Conservation (phyloP, 2,113 vertebrate genomes). For the Pteruthius melanotis region DNA sequence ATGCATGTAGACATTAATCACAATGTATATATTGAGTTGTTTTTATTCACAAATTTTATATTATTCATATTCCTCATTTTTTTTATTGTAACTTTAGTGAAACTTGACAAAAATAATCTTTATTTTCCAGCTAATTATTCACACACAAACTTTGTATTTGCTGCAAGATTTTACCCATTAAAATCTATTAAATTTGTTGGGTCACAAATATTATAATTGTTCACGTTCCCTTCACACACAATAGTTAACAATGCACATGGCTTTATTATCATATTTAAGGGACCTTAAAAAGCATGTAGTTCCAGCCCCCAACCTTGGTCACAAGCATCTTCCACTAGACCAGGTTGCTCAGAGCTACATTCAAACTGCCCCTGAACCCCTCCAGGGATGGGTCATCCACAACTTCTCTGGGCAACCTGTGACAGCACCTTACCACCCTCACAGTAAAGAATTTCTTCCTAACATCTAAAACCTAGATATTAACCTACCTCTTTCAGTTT, state of each 20-base stretch:
- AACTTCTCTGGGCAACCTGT: background rate
- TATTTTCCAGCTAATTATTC: background rate
- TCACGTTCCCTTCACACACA: background rate
- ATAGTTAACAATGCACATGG: background rate
- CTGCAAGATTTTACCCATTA: background rate
- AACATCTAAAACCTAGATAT: background rate
- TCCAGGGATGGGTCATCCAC: background rate
- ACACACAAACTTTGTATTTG: background rate
- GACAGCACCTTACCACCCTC: background rate
- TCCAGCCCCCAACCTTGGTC: background rate
- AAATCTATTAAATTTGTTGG: background rate
- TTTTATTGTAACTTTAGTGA: background rate
- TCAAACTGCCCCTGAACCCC: too few species aligned
- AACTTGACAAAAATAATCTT: background rate
- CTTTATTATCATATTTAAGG: background rate
- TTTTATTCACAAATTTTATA: background rate
- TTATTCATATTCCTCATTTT: background rate
- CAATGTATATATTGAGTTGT: background rate
- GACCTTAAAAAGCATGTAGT: background rate
- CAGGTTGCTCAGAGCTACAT: background rate
- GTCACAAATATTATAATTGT: background rate
- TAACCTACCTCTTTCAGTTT: background rate
- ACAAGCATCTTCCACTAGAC: background rate
- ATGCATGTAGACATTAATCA: background rate
- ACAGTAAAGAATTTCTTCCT: background rate